Base-by-base conservation (phyloP, 2,113 vertebrate species). In the Rana temporaria region DNA sequence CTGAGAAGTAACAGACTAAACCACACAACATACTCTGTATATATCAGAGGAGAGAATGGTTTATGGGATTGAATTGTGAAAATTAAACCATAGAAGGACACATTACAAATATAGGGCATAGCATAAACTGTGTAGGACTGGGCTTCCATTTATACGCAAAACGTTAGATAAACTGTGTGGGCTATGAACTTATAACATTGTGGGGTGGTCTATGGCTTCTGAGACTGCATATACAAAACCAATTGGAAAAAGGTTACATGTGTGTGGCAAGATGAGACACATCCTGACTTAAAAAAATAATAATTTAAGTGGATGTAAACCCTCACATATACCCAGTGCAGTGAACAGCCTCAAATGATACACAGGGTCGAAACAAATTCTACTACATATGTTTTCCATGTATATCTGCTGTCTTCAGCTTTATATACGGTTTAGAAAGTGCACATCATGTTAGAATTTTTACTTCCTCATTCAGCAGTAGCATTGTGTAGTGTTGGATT, bases 131-230 rank as follows among this genome's bases (percentile, higher is more conserved):
- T 53, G 62, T 38, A 77, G 59, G 74, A 48, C 22, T 53, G 60
- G 38, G 62, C 26, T 53, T 22, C 55, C 65, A 78, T 78, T 65
- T 78, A 78, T 78, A 78, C 53, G 42, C 75, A 78, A 26, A 55
- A 62, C 55, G 34, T 53, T 55, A 65, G 65, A 17, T 78, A 78
- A 78, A 78, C 62, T 24, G 30, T 18, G 59, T 65, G 38, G 62
- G 20, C 60, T 78, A 16, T 20, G 48, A 65, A 42, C 60, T 64
- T 78, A 78, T 64, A 78, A 65, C 60, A 78, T 78, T 78, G 60
- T 8, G 9, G 75, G 75, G 75, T 78, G 75, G 75, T 78, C 62
- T 78, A 78, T 19, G 60, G 60, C 75, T 78, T 78, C 34, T 78
- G 42, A 42, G 65, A 64, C 8, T n/a, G 22, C 30, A 48, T 65